Conservation (phyloP, 2,797 vertebrate genomes). For the Thaleichthys pacificus region DNA sequence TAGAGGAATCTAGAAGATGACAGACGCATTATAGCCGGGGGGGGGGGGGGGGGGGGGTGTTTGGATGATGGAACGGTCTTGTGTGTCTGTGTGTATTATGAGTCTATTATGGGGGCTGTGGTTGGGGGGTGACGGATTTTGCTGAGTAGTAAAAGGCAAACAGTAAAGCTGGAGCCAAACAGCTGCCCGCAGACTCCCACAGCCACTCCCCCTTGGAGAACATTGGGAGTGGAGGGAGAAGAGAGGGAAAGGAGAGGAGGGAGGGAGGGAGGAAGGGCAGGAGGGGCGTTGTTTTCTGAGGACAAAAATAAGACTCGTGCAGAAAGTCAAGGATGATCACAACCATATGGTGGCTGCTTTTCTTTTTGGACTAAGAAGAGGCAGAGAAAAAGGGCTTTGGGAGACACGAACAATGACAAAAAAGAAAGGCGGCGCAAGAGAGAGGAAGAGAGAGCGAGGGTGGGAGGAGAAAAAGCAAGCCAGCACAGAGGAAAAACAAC, state of each 20-base stretch:
- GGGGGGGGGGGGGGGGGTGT: no score
- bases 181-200: slow-evolving; percentile 54
- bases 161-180: slow-evolving; percentile 63
- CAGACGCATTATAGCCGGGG: no score
- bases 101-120: slow-evolving; percentile 44
- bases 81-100: slow-evolving; percentile 41
- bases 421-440: slow-evolving; percentile 27
- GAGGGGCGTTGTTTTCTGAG: slow-evolving; percentile 51
- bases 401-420: slow-evolving; percentile 41
- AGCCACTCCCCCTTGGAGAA: slow-evolving; percentile 45
- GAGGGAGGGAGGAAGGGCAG: slow-evolving; percentile 49
- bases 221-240: slow-evolving; percentile 41
- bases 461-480: slow-evolving; percentile 42
- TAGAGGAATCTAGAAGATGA: neutral
- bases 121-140: slow-evolving; percentile 61
- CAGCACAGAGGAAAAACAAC: slow-evolving; percentile 18
- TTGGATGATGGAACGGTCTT: slow-evolving; percentile 8
- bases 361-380: slow-evolving; percentile 42
- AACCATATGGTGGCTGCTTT: slow-evolving; percentile 77
- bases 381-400: slow-evolving; percentile 40
- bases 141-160: slow-evolving; percentile 64
- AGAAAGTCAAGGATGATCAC: slow-evolving; percentile 72
- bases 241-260: slow-evolving; percentile 37
- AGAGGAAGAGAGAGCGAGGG: slow-evolving; percentile 40
- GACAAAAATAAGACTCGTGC: slow-evolving; percentile 62